Evolutionary conservation across 2,797 vertebrate species (phyloP).

Genomic region (Poecilia gillii): DNA sequence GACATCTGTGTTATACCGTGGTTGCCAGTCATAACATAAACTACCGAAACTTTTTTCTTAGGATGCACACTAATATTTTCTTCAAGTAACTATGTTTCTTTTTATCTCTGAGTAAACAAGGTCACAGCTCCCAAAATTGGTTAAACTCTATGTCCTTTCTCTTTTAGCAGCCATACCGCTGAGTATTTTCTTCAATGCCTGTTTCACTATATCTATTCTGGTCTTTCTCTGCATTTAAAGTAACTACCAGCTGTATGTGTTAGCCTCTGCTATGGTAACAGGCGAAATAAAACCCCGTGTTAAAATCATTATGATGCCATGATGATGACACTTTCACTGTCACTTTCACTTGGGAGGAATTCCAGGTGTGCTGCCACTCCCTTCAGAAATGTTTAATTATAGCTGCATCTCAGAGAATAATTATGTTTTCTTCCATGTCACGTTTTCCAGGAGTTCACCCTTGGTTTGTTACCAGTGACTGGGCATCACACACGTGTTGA

Average conservation of each 20-base stretch:
- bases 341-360: slow-evolving; percentile 71
- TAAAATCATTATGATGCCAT: slow-evolving; percentile 80
- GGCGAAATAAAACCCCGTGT: slow-evolving; percentile 77
- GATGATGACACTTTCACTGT: slow-evolving; percentile 72
- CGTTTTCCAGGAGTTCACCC: slow-evolving; percentile 66
- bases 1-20: neutral
- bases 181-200: slow-evolving; percentile 28
- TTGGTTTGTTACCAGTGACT: slow-evolving; percentile 48
- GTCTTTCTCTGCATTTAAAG: slow-evolving; percentile 60
- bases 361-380: slow-evolving; percentile 76
- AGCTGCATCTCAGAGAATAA: slow-evolving; percentile 65
- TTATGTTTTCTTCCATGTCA: slow-evolving; percentile 68
- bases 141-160: neutral
- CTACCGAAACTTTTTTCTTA: neutral
- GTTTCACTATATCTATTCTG: slow-evolving; percentile 49
- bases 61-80: neutral
- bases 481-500: slow-evolving; percentile 24
- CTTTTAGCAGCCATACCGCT: slow-evolving; percentile 24
- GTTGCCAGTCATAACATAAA: neutral
- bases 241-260: slow-evolving; percentile 75
- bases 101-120: neutral
- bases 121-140: slow-evolving; percentile 16
- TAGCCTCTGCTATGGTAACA: slow-evolving; percentile 83
- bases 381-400: slow-evolving; percentile 74
- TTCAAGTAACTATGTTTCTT: neutral